Percentiles rank a stretch among this genome's conserved stretches.
These are phyloP conservation scores for Papilio machaon DNA, from an alignment of 1,140 invertebrate genomes.

Conservation along the genomic window DNA sequence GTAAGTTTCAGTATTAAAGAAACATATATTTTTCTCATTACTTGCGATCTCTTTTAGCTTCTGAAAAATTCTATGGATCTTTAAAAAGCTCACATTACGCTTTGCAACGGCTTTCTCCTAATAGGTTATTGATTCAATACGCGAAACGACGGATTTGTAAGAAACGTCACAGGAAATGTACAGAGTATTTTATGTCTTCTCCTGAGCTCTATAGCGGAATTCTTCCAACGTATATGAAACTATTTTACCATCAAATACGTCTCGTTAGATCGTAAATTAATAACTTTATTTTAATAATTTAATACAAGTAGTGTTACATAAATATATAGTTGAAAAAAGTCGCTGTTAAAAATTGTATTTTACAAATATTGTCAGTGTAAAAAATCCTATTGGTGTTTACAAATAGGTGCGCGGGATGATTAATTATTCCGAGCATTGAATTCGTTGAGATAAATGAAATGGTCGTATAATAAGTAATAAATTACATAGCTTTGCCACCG, in stretches of 20 bases:
- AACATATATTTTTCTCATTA: background rate
- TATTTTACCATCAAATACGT: background rate
- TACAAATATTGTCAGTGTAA: background rate
- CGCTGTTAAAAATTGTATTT: background rate
- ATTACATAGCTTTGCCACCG: background rate
- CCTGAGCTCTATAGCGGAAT: background rate
- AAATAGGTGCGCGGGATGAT: constrained; percentile 9
- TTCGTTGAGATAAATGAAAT: constrained; percentile 23
- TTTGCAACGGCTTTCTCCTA: constrained; percentile 16
- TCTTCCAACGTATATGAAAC: background rate
- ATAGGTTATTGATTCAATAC: constrained; percentile 24
- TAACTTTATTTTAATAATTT: too few species aligned
- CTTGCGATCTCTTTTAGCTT: background rate
- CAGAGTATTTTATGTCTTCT: background rate
- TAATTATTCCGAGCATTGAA: constrained; percentile 20
- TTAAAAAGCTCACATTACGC: constrained; percentile 11
- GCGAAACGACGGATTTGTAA: constrained; percentile 16
- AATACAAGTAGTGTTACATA: too few species aligned
- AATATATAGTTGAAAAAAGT: background rate
- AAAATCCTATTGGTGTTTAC: constrained; percentile 9
- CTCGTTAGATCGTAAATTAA: too few species aligned
- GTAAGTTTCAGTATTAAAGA: background rate
- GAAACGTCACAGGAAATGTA: background rate
- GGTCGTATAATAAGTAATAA: constrained; percentile 29
- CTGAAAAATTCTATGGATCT: constrained; percentile 12